Evolutionary conservation across 2,113 vertebrate species (phyloP).

Genomic region (Spermophilus dauricus): DNA sequence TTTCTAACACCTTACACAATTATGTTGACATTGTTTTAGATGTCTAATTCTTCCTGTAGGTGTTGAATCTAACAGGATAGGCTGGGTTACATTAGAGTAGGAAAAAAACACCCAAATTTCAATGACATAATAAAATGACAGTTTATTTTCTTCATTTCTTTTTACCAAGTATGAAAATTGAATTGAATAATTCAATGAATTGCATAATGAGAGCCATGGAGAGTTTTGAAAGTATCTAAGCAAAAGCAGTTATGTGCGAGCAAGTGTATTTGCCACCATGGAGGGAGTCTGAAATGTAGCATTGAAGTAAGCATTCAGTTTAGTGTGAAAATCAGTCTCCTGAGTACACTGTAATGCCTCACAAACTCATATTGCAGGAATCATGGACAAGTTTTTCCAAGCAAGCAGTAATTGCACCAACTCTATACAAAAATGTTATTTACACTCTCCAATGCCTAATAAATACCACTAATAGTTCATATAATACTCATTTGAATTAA

Average conservation of each 20-base stretch:
- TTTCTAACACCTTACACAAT: background rate
- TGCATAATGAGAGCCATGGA: background rate
- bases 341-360: background rate
- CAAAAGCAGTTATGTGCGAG: background rate
- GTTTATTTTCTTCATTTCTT: background rate
- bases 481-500: constrained; percentile 9
- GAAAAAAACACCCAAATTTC: background rate
- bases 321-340: background rate
- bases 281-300: background rate
- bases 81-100: background rate
- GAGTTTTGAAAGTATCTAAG: constrained; percentile 13
- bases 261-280: background rate
- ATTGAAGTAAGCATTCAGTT: background rate
- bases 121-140: background rate
- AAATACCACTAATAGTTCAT: background rate
- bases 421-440: background rate
- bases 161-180: background rate
- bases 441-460: constrained; percentile 44
- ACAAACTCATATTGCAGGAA: background rate
- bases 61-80: background rate
- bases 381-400: background rate
- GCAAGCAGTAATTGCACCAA: background rate
- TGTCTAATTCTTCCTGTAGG: background rate
- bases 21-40: background rate
- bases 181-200: background rate